Evolutionary conservation across 2,113 vertebrate species (phyloP).

Genomic region (Malurus elegans): DNA sequence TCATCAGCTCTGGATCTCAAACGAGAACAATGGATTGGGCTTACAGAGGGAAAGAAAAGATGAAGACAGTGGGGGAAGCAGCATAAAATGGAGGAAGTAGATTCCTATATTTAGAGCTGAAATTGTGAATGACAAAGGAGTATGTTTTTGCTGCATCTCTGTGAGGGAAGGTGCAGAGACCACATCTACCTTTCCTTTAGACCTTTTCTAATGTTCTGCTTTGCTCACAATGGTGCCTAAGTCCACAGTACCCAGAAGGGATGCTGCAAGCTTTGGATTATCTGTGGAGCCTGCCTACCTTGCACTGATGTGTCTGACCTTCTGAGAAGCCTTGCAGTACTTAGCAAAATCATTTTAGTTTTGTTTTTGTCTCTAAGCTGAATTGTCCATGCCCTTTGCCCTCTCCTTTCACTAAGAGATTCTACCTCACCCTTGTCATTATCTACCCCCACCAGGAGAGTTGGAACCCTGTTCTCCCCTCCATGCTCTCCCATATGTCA

Average conservation of each 20-base stretch:
- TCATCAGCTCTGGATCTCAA: background rate
- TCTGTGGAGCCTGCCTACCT: background rate
- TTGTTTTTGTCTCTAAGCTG: background rate
- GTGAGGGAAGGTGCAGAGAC: background rate
- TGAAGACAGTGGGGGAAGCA: background rate
- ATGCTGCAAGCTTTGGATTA: background rate
- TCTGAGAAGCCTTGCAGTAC: background rate
- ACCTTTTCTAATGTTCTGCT: background rate
- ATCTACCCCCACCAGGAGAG: background rate
- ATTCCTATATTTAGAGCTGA: background rate
- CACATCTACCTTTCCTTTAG: background rate
- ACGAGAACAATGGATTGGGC: background rate
- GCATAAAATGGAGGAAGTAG: background rate
- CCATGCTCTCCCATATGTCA: background rate
- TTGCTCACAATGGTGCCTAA: background rate
- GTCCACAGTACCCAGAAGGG: background rate
- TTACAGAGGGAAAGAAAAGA: background rate
- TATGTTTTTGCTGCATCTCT: background rate
- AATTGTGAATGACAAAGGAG: background rate
- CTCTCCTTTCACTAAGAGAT: background rate
- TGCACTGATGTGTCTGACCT: background rate
- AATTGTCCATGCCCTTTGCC: background rate
- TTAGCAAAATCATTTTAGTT: background rate
- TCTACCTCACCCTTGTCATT: background rate
- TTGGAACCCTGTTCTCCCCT: accelerated